phyloP scores from a whole-genome alignment of 2,113 vertebrate genomes.

The Copsychus sechellarum region DNA sequence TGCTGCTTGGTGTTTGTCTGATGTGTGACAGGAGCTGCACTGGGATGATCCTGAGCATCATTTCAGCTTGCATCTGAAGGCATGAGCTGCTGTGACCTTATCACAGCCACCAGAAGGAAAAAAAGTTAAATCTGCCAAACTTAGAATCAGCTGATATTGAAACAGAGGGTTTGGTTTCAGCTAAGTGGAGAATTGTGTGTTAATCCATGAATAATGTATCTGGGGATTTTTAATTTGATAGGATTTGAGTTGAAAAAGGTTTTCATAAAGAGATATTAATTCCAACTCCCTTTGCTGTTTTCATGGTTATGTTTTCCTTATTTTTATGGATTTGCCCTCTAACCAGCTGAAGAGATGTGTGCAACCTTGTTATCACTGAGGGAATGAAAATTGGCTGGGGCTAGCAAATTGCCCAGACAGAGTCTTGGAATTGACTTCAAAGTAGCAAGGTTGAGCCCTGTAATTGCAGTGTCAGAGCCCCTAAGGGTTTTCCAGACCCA shows the following conservation, averaged over 20 bases:
- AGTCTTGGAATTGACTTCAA: constrained; percentile 7
- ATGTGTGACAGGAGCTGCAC: not conserved
- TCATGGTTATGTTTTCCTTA: not conserved
- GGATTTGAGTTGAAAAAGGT: not conserved
- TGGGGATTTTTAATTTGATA: not conserved
- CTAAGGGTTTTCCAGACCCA: not conserved
- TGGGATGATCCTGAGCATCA: not conserved
- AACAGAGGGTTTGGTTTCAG: not conserved
- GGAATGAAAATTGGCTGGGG: not conserved
- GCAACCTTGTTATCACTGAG: not conserved
- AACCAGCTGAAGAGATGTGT: not conserved
- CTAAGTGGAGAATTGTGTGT: not conserved
- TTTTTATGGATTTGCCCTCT: constrained; percentile 10
- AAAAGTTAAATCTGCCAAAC: not conserved
- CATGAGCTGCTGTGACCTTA: not conserved
- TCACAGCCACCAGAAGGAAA: not conserved
- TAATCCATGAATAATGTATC: not conserved
- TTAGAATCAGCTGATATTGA: not conserved
- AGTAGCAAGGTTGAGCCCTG: not conserved
- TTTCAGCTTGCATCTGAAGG: not conserved
- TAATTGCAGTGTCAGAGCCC: not conserved
- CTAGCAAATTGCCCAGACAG: not conserved
- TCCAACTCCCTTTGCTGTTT: constrained; percentile 8
- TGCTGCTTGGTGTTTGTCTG: not conserved
- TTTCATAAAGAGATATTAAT: constrained; percentile 7